Base-by-base conservation (phyloP, 2,888 invertebrate species). In the Tethea ocularis region DNA sequence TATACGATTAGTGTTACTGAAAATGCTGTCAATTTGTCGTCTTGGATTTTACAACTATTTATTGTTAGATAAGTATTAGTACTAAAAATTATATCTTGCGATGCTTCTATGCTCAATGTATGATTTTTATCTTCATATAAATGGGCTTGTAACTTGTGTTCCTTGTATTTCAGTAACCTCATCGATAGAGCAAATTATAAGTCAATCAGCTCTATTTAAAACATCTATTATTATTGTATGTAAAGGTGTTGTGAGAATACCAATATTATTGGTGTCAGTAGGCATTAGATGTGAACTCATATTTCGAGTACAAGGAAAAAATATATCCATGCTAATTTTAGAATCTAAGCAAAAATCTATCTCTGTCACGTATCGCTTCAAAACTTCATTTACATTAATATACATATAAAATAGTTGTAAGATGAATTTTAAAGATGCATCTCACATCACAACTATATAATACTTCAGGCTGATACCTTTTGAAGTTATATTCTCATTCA, bases 21-120 rank as follows among this genome's bases (percentile, higher is more conserved):
- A 83, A 91, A 89, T 83, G 85, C 91, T 89, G 92, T 92, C 92
- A 92, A 92, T 91, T 92, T 87, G 76, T 85, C 84, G 84, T 89
- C 87, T 89, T 86, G 84, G 75, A 84, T 77, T 84, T 84, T 84
- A 87, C 71, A 78, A 83, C 77, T 87, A 82, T 83, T 75, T 80
- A 82, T 80, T 82, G 77, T 80, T 82, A 83, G 78, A 67, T 82
- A 78, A 78, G 71, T 84, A 83, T 46, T 20, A 46, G 46, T 46
- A 46, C 20, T 41, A 41, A 83, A 82, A 75, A 64, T 81, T 82
- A 80, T 75, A 69, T 70, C 70, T 71, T 78, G 75, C 78, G 66
- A 78, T 74, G 86, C 86, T 87, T 86, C 62, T 64, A 78, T 81
- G 87, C 86, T 84, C 84, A 80, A 83, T 26, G 61, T 65, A 58